Conservation (phyloP, 92 coral and sea anemone genomes). For the Zoanthus gigantus region DNA sequence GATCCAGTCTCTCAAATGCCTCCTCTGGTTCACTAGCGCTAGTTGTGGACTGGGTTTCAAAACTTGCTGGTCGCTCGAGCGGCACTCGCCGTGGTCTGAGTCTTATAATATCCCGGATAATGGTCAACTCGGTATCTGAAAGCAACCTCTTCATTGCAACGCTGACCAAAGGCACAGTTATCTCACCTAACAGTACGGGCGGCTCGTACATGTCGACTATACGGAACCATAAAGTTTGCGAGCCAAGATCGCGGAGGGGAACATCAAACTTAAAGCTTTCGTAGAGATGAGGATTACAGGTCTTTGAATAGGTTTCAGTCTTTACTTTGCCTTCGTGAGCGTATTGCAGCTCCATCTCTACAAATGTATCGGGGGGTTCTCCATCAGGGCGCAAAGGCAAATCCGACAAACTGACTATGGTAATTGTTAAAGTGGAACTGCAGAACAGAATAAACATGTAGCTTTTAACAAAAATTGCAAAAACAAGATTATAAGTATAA, state of each 20-base stretch:
- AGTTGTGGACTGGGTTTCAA: constrained; percentile 80
- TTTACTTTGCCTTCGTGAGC: constrained; percentile 87
- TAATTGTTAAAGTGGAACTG: constrained; percentile 88
- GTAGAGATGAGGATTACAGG: constrained; percentile 89
- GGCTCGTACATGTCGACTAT: constrained; percentile 89
- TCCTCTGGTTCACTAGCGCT: constrained; percentile 80
- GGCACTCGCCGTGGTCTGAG: constrained; percentile 75
- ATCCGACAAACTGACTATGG: constrained; percentile 87
- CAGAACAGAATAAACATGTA: not conserved
- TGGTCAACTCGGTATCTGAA: constrained; percentile 92
- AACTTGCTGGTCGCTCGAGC: constrained; percentile 62
- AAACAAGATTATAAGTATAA: not conserved
- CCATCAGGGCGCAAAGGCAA: constrained; percentile 85
- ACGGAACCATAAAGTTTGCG: constrained; percentile 90
- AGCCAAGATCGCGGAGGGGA: constrained; percentile 91
- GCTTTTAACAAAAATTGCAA: not conserved
- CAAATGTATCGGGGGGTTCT: constrained; percentile 83
- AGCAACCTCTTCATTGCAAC: constrained; percentile 91
- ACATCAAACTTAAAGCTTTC: constrained; percentile 97
- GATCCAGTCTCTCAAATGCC: constrained; percentile 59
- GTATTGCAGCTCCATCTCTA: constrained; percentile 86
- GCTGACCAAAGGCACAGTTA: constrained; percentile 85
- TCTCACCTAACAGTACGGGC: constrained; percentile 83
- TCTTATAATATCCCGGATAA: constrained; percentile 84
- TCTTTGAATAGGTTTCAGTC: constrained; percentile 83